Conservation (phyloP, 2,113 vertebrate genomes). For the Mixornis gularis region DNA sequence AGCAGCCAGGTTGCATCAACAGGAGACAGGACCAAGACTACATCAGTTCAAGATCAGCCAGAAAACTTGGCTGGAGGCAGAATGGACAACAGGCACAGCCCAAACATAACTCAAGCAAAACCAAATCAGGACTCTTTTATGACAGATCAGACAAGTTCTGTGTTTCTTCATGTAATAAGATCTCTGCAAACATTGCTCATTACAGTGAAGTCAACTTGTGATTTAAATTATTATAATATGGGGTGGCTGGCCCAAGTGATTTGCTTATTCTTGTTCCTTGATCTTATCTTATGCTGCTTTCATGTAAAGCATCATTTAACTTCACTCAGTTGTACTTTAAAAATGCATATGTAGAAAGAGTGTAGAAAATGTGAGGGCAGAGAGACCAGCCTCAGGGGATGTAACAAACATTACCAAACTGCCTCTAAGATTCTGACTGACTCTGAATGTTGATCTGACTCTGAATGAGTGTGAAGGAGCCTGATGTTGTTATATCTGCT, state of each 20-base stretch:
- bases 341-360: background rate
- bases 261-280: background rate
- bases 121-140: background rate
- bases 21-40: background rate
- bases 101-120: background rate
- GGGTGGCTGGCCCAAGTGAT: background rate
- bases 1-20: background rate
- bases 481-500: background rate
- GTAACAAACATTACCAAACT: background rate
- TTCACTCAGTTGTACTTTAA: background rate
- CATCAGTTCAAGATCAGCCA: background rate
- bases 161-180: background rate
- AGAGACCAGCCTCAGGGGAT: background rate
- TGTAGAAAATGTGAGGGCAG: background rate
- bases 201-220: background rate
- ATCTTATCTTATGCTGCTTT: background rate
- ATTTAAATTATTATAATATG: background rate
- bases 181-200: background rate
- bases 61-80: background rate
- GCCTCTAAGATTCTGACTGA: background rate
- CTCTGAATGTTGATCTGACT: background rate
- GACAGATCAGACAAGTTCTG: background rate
- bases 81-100: background rate
- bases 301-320: background rate
- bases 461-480: background rate